phyloP scores from a whole-genome alignment of 2,113 vertebrate genomes.

The Varanus salvator region DNA sequence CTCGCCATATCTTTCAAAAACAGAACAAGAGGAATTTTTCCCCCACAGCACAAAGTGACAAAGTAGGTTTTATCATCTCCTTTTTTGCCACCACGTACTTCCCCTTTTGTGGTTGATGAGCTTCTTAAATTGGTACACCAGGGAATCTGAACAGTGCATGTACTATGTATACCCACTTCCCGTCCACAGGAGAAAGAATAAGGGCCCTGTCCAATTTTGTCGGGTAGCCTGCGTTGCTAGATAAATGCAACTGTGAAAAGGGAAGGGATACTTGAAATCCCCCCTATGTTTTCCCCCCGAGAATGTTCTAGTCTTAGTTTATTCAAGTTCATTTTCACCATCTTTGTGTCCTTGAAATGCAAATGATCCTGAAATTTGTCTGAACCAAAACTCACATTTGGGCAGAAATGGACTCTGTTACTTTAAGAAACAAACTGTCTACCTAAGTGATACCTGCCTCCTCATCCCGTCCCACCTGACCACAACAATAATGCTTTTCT shows the following conservation, averaged over 20 bases:
- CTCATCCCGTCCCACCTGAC: conserved; percentile 16
- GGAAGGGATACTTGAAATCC: background rate
- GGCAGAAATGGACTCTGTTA: background rate
- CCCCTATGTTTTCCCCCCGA: background rate
- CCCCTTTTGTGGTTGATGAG: conserved; percentile 1
- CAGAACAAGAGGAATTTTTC: background rate
- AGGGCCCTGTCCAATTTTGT: background rate
- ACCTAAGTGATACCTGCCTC: conserved; percentile 47
- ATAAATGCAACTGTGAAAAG: background rate
- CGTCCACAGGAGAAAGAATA: background rate
- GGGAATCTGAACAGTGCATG: background rate
- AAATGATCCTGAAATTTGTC: background rate
- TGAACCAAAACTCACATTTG: background rate
- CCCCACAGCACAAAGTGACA: background rate
- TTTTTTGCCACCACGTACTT: background rate
- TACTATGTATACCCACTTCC: background rate
- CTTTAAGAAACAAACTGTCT: background rate
- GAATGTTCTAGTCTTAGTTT: background rate
- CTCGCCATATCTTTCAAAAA: background rate
- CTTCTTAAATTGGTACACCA: background rate
- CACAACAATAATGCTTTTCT: background rate
- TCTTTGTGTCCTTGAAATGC: background rate
- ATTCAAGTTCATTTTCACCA: background rate
- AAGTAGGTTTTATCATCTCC: conserved; percentile 1
- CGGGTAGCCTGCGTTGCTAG: background rate